These are phyloP conservation scores for Zaprionus vittiger DNA, from an alignment of 1,140 invertebrate genomes.

Conservation along the genomic window DNA sequence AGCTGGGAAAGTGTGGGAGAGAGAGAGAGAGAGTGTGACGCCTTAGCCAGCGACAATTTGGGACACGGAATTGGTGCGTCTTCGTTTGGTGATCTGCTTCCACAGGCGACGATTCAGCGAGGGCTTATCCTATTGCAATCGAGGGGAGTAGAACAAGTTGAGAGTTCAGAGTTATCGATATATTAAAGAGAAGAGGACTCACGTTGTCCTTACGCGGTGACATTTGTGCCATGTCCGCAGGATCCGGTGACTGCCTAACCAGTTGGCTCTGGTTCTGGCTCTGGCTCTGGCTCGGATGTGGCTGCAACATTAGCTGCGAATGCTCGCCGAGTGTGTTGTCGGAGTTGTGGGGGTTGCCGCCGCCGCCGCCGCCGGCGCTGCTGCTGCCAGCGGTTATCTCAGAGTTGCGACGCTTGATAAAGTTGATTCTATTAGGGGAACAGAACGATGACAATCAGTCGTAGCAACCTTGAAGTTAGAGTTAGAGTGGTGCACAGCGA, in stretches of 20 bases:
- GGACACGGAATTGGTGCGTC: constrained; percentile 84
- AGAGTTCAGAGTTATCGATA: background rate
- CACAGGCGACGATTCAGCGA: constrained; percentile 85
- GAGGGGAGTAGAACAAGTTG: background rate
- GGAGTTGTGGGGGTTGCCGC: constrained; percentile 77
- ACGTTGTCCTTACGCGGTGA: constrained; percentile 85
- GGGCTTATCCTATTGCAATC: constrained; percentile 85
- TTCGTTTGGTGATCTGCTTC: constrained; percentile 86
- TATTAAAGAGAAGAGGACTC: constrained; percentile 16
- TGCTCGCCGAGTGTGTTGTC: constrained; percentile 76
- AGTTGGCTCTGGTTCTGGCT: constrained; percentile 53
- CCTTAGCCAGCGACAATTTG: constrained; percentile 79
- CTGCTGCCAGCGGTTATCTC: constrained; percentile 77
- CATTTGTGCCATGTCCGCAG: constrained; percentile 78
- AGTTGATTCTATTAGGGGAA: constrained; percentile 84
- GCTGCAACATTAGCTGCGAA: constrained; percentile 60
- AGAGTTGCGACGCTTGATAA: constrained; percentile 85
- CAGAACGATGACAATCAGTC: background rate
- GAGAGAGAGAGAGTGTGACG: background rate
- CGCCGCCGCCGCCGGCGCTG: constrained; percentile 57
- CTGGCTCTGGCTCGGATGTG: constrained; percentile 58
- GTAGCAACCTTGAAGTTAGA: background rate
- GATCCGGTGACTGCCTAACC: constrained; percentile 56
- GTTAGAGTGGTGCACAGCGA: background rate
- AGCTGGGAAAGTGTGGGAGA: background rate